Base-by-base conservation (phyloP, 2,888 invertebrate species). In the Ophioninae sp. region DNA sequence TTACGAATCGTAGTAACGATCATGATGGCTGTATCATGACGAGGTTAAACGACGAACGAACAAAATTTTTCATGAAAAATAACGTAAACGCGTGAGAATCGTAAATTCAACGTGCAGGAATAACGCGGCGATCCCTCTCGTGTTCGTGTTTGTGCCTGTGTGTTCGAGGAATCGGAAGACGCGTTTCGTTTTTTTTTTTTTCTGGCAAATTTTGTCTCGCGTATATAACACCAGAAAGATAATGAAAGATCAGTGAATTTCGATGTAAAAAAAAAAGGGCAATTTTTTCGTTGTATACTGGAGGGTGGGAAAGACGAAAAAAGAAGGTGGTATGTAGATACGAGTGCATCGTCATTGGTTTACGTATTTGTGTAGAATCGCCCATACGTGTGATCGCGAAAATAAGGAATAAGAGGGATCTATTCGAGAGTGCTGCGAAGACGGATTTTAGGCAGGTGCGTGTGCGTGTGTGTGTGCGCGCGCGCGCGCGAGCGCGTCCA, bases 391-490 rank as follows among this genome's bases (percentile, higher is more conserved):
- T 41, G 41, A 17, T 50, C 50, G 50, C 13, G 50, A 3, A 50
- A 50, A 50, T 50, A 50, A 50, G 3, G 50, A 50, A 50, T 13
- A 50, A 50, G 17, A 50, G 13, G 13, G 17, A 50, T 13, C 5
- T 6, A 13, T 2, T 5, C 13, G 50, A 10, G 17, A 50, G 50
- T 50, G 50, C 50, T 50, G 6, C 50, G 50, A 50, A 13, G 13
- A 50, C 50, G 50, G 44, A n/a, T 21, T 37, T 23, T 44, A 50
- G 21, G 81, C 76, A 81, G 81, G 77, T 81, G 77, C 61, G 76
- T 57, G 79, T 44, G 50, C n/a, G 41, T 37, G 62, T 44, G 23
- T 0, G 30, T 30, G 50, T 17, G 69, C 20, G 69, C 69, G 69
- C 8, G 61, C 50, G 77, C 6, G 50, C 39, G 20, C 39, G 17